Base-by-base conservation (phyloP, 2,797 vertebrate species). In the Crenichthys baileyi region DNA sequence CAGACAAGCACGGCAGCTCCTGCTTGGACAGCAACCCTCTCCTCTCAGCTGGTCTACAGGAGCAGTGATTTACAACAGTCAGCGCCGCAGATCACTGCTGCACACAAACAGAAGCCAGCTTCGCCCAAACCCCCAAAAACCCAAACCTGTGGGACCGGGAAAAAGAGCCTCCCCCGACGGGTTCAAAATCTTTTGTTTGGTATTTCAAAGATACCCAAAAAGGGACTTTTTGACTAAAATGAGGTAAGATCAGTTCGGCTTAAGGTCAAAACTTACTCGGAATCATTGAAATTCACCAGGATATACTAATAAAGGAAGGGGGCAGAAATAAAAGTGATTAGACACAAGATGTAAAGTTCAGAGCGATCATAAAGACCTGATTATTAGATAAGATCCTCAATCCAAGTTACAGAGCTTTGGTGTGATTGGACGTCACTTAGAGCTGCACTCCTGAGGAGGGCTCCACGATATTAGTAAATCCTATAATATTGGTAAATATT, bases 1-100 rank as follows among this genome's bases (percentile, higher is more conserved):
- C 74, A 89, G 85, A 91, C 87, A 87, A 83, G 91, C 87, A 90
- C 83, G 88, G 29, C 7, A 26, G 89, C 86, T 93, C 83, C 90
- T 85, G 84, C 92, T 89, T 87, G 89, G 85, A 88, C 88, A 88
- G 89, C 85, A 90, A 50, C 79, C 77, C 75, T 88, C 75, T 53
- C 83, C 82, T 88, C 85, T 83, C 61, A 22, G 65, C 78, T 81
- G 78, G 78, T 82, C 85, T 86, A 79, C 86, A 75, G 67, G 76
- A 85, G 72, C 87, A 71, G 80, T 91, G 83, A 92, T 93, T 93
- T 91, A 92, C 89, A 84, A 63, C 86, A 29, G 76, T 68, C 70
- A 46, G 82, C 78, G 60, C 72, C 72, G 61, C 80, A 79, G 76
- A 83, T 88, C 82, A 78, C 84, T 67, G 18, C 80, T 84, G 79